Percentiles rank a stretch among this genome's conserved stretches.
Evolutionary conservation across 1,140 invertebrate genomes (phyloP).

Genomic region (Steinernema feltiae): DNA sequence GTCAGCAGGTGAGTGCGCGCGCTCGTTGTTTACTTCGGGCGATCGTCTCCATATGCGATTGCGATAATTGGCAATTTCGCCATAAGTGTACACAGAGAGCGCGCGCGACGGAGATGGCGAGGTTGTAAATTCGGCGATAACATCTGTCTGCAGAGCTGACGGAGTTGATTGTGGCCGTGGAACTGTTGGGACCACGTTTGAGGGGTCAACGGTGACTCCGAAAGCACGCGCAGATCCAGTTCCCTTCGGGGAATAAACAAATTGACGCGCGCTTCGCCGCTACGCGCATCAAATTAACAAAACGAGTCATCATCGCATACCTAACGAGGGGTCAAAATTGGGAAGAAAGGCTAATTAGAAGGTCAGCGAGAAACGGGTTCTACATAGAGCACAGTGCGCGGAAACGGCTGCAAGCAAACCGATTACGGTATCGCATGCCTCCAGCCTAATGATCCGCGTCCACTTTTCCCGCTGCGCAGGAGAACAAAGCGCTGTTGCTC

Average conservation of each 20-base stretch:
- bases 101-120: neutral
- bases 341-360: neutral
- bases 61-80: neutral
- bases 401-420: neutral
- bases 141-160: conserved; percentile 12
- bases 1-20: neutral
- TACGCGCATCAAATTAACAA: neutral
- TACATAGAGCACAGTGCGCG: neutral
- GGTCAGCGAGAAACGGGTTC: neutral
- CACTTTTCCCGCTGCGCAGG: neutral
- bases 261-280: neutral
- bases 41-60: neutral
- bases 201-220: too few species aligned
- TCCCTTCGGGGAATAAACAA: too few species aligned
- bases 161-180: neutral
- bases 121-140: conserved; percentile 8
- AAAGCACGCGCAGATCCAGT: too few species aligned
- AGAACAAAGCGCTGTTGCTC: neutral
- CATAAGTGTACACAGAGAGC: neutral
- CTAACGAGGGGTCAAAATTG: neutral
- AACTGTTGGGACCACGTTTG: neutral
- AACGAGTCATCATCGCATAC: neutral
- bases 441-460: too few species aligned
- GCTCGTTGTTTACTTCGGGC: neutral
- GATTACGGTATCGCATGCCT: too few species aligned